phyloP scores from a whole-genome alignment of 35 echinoderm and acorn worm species.

The Acanthaster planci region DNA sequence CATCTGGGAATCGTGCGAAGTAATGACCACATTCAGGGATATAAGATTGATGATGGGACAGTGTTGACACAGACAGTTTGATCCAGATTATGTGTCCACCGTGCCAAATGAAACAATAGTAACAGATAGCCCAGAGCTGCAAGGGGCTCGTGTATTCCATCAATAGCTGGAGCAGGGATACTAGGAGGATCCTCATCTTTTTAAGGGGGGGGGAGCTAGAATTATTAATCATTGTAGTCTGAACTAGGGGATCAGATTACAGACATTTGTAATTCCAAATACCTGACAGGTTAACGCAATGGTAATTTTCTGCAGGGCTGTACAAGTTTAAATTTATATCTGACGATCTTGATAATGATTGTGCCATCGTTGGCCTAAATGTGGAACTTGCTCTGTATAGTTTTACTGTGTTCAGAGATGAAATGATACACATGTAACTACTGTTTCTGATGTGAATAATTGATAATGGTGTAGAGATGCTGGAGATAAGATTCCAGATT shows the following conservation, averaged over 20 bases:
- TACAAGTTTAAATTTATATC: too few relatives aligned
- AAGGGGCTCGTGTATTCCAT: slow-evolving; percentile 1
- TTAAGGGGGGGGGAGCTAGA: neutral
- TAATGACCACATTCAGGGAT: slow-evolving; percentile 10
- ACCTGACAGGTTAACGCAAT: neutral
- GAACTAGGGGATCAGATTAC: neutral
- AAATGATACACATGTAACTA: too few relatives aligned
- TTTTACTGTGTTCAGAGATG: too few relatives aligned
- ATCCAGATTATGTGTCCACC: slow-evolving; percentile 12
- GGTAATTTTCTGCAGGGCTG: too few relatives aligned
- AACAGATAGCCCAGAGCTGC: neutral
- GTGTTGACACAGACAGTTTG: slow-evolving; percentile 21
- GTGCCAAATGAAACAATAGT: neutral
- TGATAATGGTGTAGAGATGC: too few relatives aligned
- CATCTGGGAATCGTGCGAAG: slow-evolving; percentile 13
- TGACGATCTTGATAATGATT: too few relatives aligned
- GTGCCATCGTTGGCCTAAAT: too few relatives aligned
- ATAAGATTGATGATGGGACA: slow-evolving; percentile 5
- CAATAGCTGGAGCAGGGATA: neutral
- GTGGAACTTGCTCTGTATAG: too few relatives aligned
- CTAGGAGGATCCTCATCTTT: neutral
- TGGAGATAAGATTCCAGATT: too few relatives aligned
- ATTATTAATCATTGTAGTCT: slow-evolving; percentile 11
- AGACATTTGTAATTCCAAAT: neutral
- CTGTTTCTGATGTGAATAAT: too few relatives aligned